phyloP scores from a whole-genome alignment of 1,140 invertebrate species.

The Drosophila erecta region DNA sequence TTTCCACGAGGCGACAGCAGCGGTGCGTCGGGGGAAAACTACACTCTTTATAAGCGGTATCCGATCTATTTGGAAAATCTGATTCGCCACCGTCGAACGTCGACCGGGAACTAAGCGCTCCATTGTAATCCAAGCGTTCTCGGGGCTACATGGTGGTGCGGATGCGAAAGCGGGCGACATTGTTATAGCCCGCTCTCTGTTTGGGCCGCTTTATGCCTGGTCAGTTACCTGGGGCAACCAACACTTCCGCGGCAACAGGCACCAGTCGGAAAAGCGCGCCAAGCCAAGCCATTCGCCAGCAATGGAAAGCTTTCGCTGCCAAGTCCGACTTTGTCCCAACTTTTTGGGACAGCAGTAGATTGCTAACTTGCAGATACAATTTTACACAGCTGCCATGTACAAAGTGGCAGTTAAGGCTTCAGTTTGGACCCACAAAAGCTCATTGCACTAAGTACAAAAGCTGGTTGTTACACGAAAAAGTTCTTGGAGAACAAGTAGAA shows the following conservation, averaged over 20 bases:
- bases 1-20: neutral
- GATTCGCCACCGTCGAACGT: slow-evolving; percentile 55
- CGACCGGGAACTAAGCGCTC: slow-evolving; percentile 69
- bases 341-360: slow-evolving; percentile 4
- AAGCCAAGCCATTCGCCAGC: slow-evolving; percentile 48
- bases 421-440: slow-evolving; percentile 8
- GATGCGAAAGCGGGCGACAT: slow-evolving; percentile 30
- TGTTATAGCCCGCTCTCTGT: slow-evolving; percentile 72
- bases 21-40: neutral
- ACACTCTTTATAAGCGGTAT: neutral
- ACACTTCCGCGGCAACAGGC: slow-evolving; percentile 67
- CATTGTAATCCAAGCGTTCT: slow-evolving; percentile 62
- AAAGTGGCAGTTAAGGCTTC: neutral
- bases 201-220: slow-evolving; percentile 79
- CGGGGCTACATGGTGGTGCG: slow-evolving; percentile 41
- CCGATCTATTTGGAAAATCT: neutral
- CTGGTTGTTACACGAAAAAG: no score
- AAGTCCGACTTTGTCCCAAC: slow-evolving; percentile 11
- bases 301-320: slow-evolving; percentile 39
- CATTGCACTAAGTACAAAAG: no score
- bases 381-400: neutral
- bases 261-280: slow-evolving; percentile 61
- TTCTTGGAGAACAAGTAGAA: no score
- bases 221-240: slow-evolving; percentile 81
- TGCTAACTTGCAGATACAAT: neutral